Conservation (phyloP, 1,140 invertebrate genomes). For the Drosophila tristis region DNA sequence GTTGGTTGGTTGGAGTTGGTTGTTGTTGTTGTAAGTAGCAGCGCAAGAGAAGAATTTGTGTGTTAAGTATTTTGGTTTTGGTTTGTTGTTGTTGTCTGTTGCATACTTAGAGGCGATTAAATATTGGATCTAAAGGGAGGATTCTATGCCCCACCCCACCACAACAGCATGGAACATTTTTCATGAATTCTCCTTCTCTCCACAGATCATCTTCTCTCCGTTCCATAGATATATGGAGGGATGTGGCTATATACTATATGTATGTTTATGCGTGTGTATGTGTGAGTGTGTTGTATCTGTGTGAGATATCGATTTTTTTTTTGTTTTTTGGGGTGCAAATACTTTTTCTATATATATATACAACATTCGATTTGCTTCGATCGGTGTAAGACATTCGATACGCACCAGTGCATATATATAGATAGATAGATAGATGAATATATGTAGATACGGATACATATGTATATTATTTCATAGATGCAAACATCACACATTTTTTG, state of each 20-base stretch:
- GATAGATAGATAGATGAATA: slow-evolving; percentile 35
- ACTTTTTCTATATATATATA: no score
- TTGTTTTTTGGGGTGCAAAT: not conserved
- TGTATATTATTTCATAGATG: slow-evolving; percentile 32
- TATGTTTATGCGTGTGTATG: slow-evolving; percentile 32
- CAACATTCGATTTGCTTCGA: no score
- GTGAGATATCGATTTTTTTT: not conserved
- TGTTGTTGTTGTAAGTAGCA: slow-evolving; percentile 67
- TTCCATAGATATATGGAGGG: slow-evolving; percentile 29
- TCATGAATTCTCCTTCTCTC: slow-evolving; percentile 70
- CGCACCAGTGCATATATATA: slow-evolving; percentile 37
- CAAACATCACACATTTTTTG: slow-evolving; percentile 40
- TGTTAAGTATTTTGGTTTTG: slow-evolving; percentile 40
- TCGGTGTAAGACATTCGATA: no score
- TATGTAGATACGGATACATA: slow-evolving; percentile 49
- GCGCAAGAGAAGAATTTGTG: slow-evolving; percentile 75
- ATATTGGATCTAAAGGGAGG: slow-evolving; percentile 6
- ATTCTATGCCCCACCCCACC: slow-evolving; percentile 26
- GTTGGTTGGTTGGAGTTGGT: slow-evolving; percentile 26
- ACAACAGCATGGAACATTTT: slow-evolving; percentile 74
- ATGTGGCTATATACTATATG: not conserved
- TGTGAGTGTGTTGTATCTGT: slow-evolving; percentile 26
- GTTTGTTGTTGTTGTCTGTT: slow-evolving; percentile 22
- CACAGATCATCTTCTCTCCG: slow-evolving; percentile 35
- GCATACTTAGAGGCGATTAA: slow-evolving; percentile 55